These are phyloP conservation scores for Cassiopea andromeda DNA, from an alignment of 30 jellyfish, hydroid and myxozoan genomes.

Conservation along the genomic window DNA sequence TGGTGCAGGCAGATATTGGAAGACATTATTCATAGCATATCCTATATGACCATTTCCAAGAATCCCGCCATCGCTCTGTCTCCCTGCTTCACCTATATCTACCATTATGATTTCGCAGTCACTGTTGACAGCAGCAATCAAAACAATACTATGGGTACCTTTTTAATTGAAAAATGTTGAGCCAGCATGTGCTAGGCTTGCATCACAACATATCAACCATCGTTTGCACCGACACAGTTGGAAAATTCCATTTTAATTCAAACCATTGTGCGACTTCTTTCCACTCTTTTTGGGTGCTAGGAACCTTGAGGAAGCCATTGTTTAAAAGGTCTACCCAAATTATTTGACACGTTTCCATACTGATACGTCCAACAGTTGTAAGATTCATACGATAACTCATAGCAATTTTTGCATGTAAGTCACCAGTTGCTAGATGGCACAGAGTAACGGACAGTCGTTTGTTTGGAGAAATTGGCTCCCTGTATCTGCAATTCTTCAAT, in stretches of 20 bases:
- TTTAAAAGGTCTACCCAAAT: too few relatives aligned
- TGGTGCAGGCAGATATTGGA: conserved; percentile 35
- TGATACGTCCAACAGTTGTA: too few relatives aligned
- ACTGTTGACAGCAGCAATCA: conserved; percentile 60
- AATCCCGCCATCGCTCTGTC: conserved; percentile 68
- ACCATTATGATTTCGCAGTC: conserved; percentile 53
- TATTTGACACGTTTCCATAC: too few relatives aligned
- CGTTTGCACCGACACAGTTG: conserved; percentile 60
- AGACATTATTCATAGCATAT: conserved; percentile 30
- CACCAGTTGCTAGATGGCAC: too few relatives aligned
- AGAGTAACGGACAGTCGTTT: too few relatives aligned
- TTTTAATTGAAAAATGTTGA: conserved; percentile 54
- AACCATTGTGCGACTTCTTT: conserved; percentile 24
- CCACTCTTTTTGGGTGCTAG: conserved; percentile 48
- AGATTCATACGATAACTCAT: too few relatives aligned
- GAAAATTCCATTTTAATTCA: conserved; percentile 54
- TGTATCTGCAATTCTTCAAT: too few relatives aligned
- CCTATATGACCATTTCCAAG: conserved; percentile 39
- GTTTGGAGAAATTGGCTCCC: too few relatives aligned
- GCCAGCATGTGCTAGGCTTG: conserved; percentile 68
- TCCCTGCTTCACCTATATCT: conserved; percentile 63
- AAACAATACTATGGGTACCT: conserved; percentile 58
- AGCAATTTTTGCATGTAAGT: too few relatives aligned
- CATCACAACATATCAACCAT: conserved; percentile 58
- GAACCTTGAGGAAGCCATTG: conserved; percentile 24